These are phyloP conservation scores for Lota lota DNA, from an alignment of 2,113 vertebrate genomes.

Conservation along the genomic window DNA sequence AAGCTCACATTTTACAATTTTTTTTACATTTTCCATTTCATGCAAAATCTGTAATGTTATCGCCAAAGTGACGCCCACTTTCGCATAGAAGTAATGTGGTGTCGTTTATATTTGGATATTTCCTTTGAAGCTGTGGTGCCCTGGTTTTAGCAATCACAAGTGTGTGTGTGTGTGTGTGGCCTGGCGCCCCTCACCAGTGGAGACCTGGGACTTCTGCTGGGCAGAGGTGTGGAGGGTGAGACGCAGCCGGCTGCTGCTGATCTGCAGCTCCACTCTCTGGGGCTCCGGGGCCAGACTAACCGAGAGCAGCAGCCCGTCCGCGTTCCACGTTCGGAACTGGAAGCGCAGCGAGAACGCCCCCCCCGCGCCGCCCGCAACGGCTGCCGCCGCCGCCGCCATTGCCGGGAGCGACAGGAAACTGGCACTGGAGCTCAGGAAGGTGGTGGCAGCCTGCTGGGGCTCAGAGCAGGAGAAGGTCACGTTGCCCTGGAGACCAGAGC, in stretches of 20 bases:
- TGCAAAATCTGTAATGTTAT: background rate
- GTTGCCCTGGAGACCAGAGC: constrained; percentile 76
- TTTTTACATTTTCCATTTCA: background rate
- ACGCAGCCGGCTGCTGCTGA: constrained; percentile 72
- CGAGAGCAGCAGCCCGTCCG: constrained; percentile 84
- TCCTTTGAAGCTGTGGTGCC: constrained; percentile 3
- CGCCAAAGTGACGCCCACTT: background rate
- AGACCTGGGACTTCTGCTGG: constrained; percentile 69
- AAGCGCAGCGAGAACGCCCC: constrained; percentile 81
- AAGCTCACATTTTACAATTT: constrained; percentile 8
- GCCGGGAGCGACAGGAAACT: constrained; percentile 81
- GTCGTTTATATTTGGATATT: background rate
- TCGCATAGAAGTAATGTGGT: background rate
- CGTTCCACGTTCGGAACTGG: constrained; percentile 95
- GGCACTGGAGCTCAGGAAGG: constrained; percentile 74
- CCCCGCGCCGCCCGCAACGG: constrained; percentile 67
- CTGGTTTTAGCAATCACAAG: background rate
- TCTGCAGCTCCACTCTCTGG: constrained; percentile 74
- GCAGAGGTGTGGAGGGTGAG: constrained; percentile 72
- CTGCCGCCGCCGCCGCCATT: constrained; percentile 53
- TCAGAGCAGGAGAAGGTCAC: constrained; percentile 87
- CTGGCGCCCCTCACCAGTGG: constrained; percentile 68
- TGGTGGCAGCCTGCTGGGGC: constrained; percentile 80
- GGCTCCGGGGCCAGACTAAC: constrained; percentile 76
- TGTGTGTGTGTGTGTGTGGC: background rate